phyloP scores from a whole-genome alignment of 1,140 invertebrate genomes.

The Trigoniulus corallinus region DNA sequence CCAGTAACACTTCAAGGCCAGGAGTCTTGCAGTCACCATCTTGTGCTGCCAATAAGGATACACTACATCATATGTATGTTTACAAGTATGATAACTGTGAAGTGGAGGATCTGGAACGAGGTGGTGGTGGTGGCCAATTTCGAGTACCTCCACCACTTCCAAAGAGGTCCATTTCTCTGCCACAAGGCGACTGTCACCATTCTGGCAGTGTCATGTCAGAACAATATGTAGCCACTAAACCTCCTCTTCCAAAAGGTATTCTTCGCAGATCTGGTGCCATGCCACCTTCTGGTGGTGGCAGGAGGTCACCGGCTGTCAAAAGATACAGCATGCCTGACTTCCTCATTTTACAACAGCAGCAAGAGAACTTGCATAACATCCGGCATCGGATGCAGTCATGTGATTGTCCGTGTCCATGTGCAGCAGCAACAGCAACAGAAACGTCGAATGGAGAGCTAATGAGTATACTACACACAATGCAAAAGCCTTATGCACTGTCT shows the following conservation, averaged over 20 bases:
- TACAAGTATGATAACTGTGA: not conserved
- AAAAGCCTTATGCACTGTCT: too few relatives aligned
- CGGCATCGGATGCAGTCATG: too few relatives aligned
- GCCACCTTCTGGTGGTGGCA: conserved; percentile 17
- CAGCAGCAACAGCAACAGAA: too few relatives aligned
- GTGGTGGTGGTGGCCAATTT: conserved; percentile 45
- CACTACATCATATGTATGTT: not conserved
- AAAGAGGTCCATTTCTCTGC: conserved; percentile 44
- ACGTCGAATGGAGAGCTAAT: too few relatives aligned
- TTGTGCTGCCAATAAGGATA: too few relatives aligned
- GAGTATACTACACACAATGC: too few relatives aligned
- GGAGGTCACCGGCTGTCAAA: conserved; percentile 2
- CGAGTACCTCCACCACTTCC: conserved; percentile 26
- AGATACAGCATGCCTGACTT: conserved; percentile 8
- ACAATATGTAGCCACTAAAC: conserved; percentile 31
- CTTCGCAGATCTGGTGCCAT: too few relatives aligned
- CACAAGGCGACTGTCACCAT: conserved; percentile 34
- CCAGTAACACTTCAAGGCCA: conserved; percentile 4
- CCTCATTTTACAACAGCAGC: too few relatives aligned
- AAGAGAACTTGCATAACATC: too few relatives aligned
- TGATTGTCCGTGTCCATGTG: too few relatives aligned
- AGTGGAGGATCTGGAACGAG: conserved; percentile 57
- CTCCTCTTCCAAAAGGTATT: conserved; percentile 51
- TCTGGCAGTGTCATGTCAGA: conserved; percentile 23
- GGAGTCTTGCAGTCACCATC: conserved; percentile 2